A percentile compares a stretch with the other conserved stretches of the same genome.
phyloP scores from a whole-genome alignment of 2,888 invertebrate species.

The Pheosia gnoma region DNA sequence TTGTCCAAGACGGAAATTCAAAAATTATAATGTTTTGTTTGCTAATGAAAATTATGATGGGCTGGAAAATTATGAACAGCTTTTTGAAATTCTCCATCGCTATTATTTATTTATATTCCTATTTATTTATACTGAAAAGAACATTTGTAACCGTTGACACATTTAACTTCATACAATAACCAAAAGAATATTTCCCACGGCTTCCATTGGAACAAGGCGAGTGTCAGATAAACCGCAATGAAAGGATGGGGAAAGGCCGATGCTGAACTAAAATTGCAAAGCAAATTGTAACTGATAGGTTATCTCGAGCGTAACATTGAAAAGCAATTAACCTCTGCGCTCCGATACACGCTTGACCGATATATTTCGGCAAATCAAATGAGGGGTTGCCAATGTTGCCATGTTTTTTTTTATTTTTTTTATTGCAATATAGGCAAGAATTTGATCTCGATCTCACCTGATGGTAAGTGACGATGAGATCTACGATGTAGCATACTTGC shows the following conservation, averaged over 20 bases:
- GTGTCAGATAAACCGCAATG: constrained; percentile 10
- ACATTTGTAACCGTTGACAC: too few relatives aligned
- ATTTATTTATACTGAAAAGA: too few relatives aligned
- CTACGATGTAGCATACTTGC: too few relatives aligned
- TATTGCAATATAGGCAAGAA: too few relatives aligned
- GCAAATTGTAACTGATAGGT: constrained; percentile 21
- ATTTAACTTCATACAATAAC: background rate
- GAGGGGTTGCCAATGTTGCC: constrained; percentile 10
- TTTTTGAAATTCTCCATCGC: too few relatives aligned
- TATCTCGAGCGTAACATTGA: constrained; percentile 36
- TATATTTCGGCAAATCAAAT: constrained; percentile 39
- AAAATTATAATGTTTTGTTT: too few relatives aligned
- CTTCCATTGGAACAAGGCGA: background rate
- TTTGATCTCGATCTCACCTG: too few relatives aligned
- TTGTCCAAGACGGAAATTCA: too few relatives aligned
- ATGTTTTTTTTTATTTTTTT: background rate
- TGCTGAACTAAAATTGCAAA: constrained; percentile 11
- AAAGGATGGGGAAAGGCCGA: constrained; percentile 15
- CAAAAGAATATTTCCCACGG: background rate
- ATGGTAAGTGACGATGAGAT: too few relatives aligned
- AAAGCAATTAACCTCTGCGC: constrained; percentile 50
- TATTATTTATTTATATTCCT: too few relatives aligned
- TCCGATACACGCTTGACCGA: constrained; percentile 41
- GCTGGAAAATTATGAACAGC: too few relatives aligned
- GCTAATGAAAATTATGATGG: too few relatives aligned